Percentiles rank a stretch among this genome's conserved stretches.
These are phyloP conservation scores for Cyanoramphus novaezelandiae DNA, from an alignment of 2,113 vertebrate species.

Conservation along the genomic window DNA sequence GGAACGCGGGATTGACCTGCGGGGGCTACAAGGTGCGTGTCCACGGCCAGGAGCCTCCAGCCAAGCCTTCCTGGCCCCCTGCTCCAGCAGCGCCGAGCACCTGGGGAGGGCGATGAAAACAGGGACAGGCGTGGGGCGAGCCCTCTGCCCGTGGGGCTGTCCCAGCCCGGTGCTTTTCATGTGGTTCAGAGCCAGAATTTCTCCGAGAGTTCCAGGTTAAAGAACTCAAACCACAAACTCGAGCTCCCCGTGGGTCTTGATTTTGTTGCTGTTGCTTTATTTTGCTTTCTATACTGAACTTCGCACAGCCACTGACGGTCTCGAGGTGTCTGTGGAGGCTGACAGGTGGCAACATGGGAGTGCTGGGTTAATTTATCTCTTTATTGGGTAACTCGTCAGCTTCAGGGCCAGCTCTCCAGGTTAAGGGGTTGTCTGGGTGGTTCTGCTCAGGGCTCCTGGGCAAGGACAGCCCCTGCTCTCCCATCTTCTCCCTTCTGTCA, in stretches of 20 bases:
- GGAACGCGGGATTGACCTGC: slow-evolving; percentile 95
- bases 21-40: slow-evolving; percentile 93
- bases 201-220: not conserved
- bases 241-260: not conserved
- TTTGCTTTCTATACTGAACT: not conserved
- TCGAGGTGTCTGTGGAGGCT: not conserved
- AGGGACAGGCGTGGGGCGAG: not conserved
- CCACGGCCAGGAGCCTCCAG: not conserved
- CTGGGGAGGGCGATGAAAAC: not conserved
- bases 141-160: not conserved
- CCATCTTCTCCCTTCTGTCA: not conserved
- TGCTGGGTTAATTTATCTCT: not conserved
- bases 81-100: not conserved
- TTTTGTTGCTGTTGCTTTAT: not conserved
- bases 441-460: not conserved
- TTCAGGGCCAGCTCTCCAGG: not conserved
- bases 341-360: not conserved
- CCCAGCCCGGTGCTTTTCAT: not conserved
- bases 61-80: rapidly evolving
- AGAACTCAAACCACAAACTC: not conserved
- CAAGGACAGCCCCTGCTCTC: not conserved
- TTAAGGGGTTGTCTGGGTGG: not conserved
- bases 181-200: not conserved
- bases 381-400: not conserved
- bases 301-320: not conserved